Evolutionary conservation across 2,888 invertebrate species (phyloP), one percentile per base, ranked within the genome.

Genomic region (Ophion ventricosus): DNA sequence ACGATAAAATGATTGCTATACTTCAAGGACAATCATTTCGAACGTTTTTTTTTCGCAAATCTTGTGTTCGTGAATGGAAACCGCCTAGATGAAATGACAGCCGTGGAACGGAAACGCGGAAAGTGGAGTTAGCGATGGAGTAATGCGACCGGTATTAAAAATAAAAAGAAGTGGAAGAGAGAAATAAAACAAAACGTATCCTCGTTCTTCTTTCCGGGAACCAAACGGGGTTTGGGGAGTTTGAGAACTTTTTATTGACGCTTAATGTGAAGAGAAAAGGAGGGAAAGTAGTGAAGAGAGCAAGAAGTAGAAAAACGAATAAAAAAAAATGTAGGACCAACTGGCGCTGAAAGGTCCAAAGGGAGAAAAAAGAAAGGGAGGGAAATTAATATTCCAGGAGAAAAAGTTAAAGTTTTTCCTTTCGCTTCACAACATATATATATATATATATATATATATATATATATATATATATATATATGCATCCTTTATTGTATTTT

Each of bases 191-290:
- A 70, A 77, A 63, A 43, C 63, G 56, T 57, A n/a, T 56, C 57
- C 25, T 25, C 35, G 26, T 25, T 67, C 49, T 54, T 73, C 25
- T 66, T 61, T 25, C 57, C 57, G 23, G 64, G 72, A 63, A 64
- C 54, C 69, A 59, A 72, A 54, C 35, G 26, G 43, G 54, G 40
- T 59, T 67, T 57, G 43, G 80, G 29, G 61, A 80, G 67, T 77
- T 72, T 66, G 54, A 80, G 29, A 80, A 83, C 66, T 84, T 80
- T 79, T 85, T 84, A 84, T 79, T 77, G 82, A 82, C 66, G 75
- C 67, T 81, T 63, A 61, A 74, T 61, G 66, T 54, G 26, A 54
- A 66, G 57, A 66, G 72, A 61, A 64, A 64, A 35, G 69, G 69
- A 69, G 56, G 26, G 70, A 56, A 63, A 73, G 63, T 43, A 63